Conservation (phyloP, 2,113 vertebrate genomes). For the human region DNA sequence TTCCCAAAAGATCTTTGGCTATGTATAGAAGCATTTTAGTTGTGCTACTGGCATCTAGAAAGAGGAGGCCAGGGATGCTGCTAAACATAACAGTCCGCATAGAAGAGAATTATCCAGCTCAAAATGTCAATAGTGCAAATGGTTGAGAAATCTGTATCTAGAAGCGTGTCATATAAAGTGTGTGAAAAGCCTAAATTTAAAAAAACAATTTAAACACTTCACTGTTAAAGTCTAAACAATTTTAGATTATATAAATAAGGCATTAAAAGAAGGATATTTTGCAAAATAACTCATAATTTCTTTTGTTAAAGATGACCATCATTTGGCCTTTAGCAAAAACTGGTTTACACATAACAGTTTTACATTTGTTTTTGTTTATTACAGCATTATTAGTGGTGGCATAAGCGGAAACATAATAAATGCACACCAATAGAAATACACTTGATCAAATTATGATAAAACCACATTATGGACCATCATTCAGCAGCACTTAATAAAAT, state of each 20-base stretch:
- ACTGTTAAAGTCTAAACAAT: too few species aligned
- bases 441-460: background rate
- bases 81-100: background rate
- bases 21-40: background rate
- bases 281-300: background rate
- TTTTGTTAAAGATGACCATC: background rate
- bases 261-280: background rate
- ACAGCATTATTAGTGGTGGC: background rate
- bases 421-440: background rate
- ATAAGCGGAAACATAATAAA: background rate
- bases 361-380: background rate
- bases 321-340: background rate
- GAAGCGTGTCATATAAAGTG: background rate
- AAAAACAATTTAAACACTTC: background rate
- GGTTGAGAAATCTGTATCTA: background rate
- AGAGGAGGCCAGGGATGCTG: background rate
- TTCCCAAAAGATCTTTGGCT: background rate
- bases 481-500: background rate
- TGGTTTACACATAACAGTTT: background rate
- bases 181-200: background rate
- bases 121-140: background rate
- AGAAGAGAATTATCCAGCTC: background rate
- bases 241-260: background rate
- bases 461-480: background rate
- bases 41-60: background rate